phyloP scores from a whole-genome alignment of 2,113 vertebrate species.

The Tragulus kanchil region DNA sequence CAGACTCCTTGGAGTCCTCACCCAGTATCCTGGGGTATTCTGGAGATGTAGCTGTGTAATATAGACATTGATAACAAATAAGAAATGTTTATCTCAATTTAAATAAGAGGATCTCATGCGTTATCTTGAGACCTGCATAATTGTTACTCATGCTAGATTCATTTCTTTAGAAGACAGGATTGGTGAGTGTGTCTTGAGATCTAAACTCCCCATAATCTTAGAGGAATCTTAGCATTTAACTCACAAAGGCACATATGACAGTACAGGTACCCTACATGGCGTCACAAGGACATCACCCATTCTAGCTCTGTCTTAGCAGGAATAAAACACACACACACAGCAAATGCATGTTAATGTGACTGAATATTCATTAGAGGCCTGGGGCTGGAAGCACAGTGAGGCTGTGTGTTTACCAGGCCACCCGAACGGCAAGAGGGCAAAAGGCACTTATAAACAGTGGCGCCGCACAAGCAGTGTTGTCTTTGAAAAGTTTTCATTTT shows the following conservation, averaged over 20 bases:
- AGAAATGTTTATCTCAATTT: constrained; percentile 36
- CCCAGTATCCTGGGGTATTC: not conserved
- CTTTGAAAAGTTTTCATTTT: constrained; percentile 90
- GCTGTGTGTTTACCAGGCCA: constrained; percentile 87
- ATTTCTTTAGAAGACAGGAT: constrained; percentile 16
- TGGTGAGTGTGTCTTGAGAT: not conserved
- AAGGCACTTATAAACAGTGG: constrained; percentile 87
- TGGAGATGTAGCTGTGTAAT: not conserved
- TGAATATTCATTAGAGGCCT: constrained; percentile 87
- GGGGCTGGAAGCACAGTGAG: constrained; percentile 84
- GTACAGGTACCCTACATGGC: not conserved
- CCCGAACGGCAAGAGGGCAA: constrained; percentile 87
- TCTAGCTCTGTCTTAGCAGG: constrained; percentile 13
- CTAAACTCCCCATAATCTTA: constrained; percentile 41
- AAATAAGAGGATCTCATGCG: not conserved
- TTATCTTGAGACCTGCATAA: not conserved
- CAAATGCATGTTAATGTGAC: constrained; percentile 68
- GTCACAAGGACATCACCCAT: constrained; percentile 40
- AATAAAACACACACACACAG: not conserved
- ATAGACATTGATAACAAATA: not conserved
- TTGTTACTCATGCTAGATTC: not conserved
- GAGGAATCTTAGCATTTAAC: constrained; percentile 53
- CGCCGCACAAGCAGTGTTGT: constrained; percentile 85
- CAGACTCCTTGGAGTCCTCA: not conserved
- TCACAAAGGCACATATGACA: not conserved